These are phyloP conservation scores for Plecotus auritus DNA, from an alignment of 2,113 vertebrate genomes.

Conservation along the genomic window DNA sequence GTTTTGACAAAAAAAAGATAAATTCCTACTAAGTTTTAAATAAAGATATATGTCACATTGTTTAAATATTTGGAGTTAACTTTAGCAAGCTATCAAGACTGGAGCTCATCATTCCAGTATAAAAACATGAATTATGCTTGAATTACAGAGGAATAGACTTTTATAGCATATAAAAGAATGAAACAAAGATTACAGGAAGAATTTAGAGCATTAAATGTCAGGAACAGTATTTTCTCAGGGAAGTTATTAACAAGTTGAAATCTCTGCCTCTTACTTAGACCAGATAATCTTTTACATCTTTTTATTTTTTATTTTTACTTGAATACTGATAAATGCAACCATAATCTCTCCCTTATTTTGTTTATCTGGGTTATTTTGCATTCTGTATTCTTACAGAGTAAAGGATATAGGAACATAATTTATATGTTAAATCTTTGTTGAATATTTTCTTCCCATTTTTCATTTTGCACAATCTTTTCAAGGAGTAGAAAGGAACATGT, in stretches of 20 bases:
- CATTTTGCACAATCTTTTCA: neutral
- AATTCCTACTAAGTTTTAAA: neutral
- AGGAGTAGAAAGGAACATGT: neutral
- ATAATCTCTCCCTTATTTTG: neutral
- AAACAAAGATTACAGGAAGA: conserved; percentile 50
- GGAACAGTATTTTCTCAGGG: conserved; percentile 4
- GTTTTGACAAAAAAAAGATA: neutral
- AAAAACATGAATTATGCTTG: conserved; percentile 49
- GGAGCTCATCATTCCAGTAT: neutral
- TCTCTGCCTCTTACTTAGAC: neutral
- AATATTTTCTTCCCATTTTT: neutral
- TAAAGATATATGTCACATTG: neutral
- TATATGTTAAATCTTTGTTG: neutral
- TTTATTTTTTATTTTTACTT: neutral
- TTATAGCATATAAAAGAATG: conserved; percentile 22
- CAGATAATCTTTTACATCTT: neutral
- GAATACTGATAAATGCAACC: neutral
- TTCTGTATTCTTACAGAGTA: neutral
- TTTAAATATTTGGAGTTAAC: conserved; percentile 27
- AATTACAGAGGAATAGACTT: conserved; percentile 54
- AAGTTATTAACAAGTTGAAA: neutral
- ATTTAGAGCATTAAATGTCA: conserved; percentile 34
- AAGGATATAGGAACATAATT: neutral
- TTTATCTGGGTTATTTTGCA: neutral
- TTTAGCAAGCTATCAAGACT: neutral